Evolutionary conservation across 2,113 vertebrate genomes (phyloP).

Genomic region (Scytalopus superciliaris): DNA sequence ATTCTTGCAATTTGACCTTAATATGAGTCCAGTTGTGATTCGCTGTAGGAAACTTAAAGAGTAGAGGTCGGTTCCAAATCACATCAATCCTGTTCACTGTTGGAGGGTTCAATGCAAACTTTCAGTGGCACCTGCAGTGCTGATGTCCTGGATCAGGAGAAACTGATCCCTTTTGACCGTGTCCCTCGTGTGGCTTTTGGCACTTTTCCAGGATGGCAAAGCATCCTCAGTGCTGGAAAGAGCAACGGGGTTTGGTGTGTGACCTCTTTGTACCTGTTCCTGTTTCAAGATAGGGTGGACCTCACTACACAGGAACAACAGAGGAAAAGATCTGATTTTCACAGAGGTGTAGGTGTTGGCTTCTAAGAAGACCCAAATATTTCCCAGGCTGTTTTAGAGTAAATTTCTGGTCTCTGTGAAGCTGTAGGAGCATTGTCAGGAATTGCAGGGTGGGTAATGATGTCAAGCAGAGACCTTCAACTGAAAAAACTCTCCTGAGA

Average conservation of each 20-base stretch:
- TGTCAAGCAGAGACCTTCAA: not conserved
- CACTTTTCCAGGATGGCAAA: not conserved
- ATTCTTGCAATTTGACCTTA: not conserved
- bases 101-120: not conserved
- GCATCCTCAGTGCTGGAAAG: not conserved
- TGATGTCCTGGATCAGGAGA: not conserved
- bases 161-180: not conserved
- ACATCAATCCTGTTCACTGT: fast-evolving
- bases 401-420: not conserved
- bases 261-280: not conserved
- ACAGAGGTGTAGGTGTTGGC: not conserved
- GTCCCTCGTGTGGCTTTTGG: not conserved
- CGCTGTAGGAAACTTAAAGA: not conserved
- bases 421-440: not conserved
- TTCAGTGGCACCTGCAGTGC: not conserved
- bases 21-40: not conserved
- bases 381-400: not conserved
- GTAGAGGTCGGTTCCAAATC: not conserved
- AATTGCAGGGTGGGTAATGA: not conserved
- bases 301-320: fast-evolving
- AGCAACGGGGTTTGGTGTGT: not conserved
- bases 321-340: not conserved
- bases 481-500: not conserved
- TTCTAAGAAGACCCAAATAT: not conserved
- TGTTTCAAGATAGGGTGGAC: not conserved